Base-by-base conservation (phyloP, 2,797 vertebrate genomes). In the Peromyscus aztecus region DNA sequence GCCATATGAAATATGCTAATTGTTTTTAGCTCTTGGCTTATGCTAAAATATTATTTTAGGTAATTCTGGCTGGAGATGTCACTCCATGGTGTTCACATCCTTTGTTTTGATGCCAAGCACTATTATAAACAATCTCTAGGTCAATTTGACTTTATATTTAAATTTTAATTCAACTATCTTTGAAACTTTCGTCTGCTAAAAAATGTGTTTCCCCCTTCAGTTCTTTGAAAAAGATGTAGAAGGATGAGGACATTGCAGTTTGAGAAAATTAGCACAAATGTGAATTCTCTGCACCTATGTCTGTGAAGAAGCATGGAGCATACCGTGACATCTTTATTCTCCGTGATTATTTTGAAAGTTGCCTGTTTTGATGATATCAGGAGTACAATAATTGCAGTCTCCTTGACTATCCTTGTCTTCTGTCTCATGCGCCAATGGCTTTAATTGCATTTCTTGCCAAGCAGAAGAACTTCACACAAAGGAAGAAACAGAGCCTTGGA, bases 391-490 rank as follows among this genome's bases (percentile, higher is more conserved):
- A 93, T 90, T 76, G 7, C 59, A 95, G 73, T 95, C 88, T 91
- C 71, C 89, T 94, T 93, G 90, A 80, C 61, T 92, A 31, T 82
- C 87, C 73, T 86, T 96, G 77, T 69, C 65, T 43, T 80, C 16
- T 73, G 14, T 78, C 71, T 96, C 89, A 88, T 12, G 23, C 84
- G 17, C 77, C 57, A 92, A 87, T 43, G 8, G 88, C 84, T 91
- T 97, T 91, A 95, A 95, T 24, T 82, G 46, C 29, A 46, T 31
- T 97, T 63, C 46, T 87, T 87, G 13, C 96, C 78, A 95, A 96
- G 67, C n/a, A 94, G 89, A 96, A 96, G 43, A 86, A 67, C 63
- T 69, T 93, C 89, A 73, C 59, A 71, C 73, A 86, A 88, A 91
- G 46, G 80, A 93, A 97, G 10, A 75, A 21, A 52, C 59, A 71